These are phyloP conservation scores for Phycodurus eques DNA, from an alignment of 2,113 vertebrate species.

Conservation along the genomic window DNA sequence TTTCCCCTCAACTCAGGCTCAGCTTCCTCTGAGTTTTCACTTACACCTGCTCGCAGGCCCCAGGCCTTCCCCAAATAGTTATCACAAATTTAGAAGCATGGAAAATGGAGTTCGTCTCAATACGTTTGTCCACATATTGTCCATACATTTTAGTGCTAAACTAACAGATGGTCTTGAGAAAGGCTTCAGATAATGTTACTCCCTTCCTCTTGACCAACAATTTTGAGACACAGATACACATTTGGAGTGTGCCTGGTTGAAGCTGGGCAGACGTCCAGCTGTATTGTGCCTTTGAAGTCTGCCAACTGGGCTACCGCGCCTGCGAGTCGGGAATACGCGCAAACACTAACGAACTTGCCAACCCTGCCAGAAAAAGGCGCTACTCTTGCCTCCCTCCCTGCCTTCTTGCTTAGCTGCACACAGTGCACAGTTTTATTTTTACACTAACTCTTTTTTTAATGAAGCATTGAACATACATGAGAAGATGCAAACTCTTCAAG, in stretches of 20 bases:
- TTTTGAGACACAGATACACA: constrained; percentile 40
- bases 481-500: constrained; percentile 51
- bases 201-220: background rate
- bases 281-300: constrained; percentile 68
- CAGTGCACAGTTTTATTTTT: constrained; percentile 62
- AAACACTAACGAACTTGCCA: constrained; percentile 50
- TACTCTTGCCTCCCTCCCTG: constrained; percentile 54
- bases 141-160: too few species aligned
- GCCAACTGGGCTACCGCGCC: constrained; percentile 66
- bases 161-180: background rate
- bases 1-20: too few species aligned
- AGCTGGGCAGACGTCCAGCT: constrained; percentile 60
- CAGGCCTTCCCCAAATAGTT: too few species aligned
- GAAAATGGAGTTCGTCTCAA: too few species aligned
- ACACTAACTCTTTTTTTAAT: constrained; percentile 58
- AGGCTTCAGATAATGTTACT: background rate
- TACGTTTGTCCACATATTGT: too few species aligned
- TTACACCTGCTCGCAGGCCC: too few species aligned
- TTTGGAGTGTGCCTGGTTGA: constrained; percentile 41
- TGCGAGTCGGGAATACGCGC: constrained; percentile 67
- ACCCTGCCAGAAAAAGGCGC: constrained; percentile 45
- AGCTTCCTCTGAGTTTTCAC: too few species aligned
- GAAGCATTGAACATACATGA: constrained; percentile 41
- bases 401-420: constrained; percentile 36
- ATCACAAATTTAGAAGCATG: too few species aligned